Conservation (phyloP, 2,113 vertebrate genomes). For the Sylvilagus bachmani region DNA sequence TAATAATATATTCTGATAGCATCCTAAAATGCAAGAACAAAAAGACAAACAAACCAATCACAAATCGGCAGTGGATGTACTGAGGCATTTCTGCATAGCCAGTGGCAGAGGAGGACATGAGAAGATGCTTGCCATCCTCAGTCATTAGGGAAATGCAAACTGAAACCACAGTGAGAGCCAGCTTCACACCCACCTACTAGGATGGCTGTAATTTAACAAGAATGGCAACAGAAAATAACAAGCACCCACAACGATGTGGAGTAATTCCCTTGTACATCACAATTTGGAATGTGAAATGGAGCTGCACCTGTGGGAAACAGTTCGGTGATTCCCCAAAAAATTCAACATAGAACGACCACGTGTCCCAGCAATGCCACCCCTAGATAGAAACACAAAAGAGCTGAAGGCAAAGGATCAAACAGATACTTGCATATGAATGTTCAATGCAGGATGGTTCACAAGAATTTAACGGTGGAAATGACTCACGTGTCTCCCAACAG, state of each 20-base stretch:
- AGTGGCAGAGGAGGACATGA: background rate
- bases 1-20: too few species aligned
- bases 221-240: background rate
- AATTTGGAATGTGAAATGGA: background rate
- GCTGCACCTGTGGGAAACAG: background rate
- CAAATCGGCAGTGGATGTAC: background rate
- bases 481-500: background rate
- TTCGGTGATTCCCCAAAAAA: background rate
- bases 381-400: background rate
- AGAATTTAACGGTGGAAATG: background rate
- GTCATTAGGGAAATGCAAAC: background rate
- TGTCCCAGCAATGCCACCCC: background rate
- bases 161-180: background rate
- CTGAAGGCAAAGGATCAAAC: background rate
- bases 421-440: background rate
- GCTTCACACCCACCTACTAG: background rate
- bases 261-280: background rate
- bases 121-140: background rate
- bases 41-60: background rate
- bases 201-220: background rate
- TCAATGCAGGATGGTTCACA: background rate
- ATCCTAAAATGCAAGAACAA: background rate
- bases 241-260: background rate
- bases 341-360: background rate
- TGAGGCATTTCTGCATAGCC: constrained; percentile 26